phyloP scores from a whole-genome alignment of 2,888 invertebrate species.

The Euplexia lucipara region DNA sequence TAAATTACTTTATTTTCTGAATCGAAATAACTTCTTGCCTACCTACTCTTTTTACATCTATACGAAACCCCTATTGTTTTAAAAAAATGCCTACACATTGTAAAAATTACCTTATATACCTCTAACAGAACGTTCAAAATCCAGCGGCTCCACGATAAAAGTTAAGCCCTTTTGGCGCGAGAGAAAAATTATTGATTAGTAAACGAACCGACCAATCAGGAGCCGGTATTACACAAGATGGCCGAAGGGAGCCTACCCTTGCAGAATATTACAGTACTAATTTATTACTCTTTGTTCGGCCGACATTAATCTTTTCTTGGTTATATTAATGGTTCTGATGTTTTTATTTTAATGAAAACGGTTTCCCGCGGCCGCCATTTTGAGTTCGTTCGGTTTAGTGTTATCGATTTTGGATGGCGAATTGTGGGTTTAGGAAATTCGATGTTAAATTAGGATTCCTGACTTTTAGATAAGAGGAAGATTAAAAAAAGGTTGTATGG shows the following conservation, averaged over 20 bases:
- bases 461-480: neutral
- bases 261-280: constrained; percentile 84
- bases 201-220: constrained; percentile 82
- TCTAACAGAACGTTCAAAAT: neutral
- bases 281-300: constrained; percentile 89
- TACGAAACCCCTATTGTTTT: constrained; percentile 44
- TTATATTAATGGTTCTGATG: constrained; percentile 87
- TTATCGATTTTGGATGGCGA: constrained; percentile 47
- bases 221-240: constrained; percentile 78
- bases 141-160: neutral
- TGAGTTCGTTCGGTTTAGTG: constrained; percentile 63
- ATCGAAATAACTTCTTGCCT: constrained; percentile 1
- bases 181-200: constrained; percentile 83
- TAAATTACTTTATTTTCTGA: constrained; percentile 2
- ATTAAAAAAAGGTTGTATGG: neutral
- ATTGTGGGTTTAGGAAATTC: neutral
- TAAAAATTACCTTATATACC: constrained; percentile 16
- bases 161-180: constrained; percentile 62
- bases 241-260: constrained; percentile 85
- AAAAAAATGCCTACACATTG: neutral
- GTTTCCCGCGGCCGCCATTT: constrained; percentile 77
- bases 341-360: constrained; percentile 90
- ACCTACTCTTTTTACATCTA: constrained; percentile 20
- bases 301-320: constrained; percentile 89
- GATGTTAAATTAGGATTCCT: neutral